phyloP scores from a whole-genome alignment of 2,113 vertebrate genomes.

The Oophaga pumilio region DNA sequence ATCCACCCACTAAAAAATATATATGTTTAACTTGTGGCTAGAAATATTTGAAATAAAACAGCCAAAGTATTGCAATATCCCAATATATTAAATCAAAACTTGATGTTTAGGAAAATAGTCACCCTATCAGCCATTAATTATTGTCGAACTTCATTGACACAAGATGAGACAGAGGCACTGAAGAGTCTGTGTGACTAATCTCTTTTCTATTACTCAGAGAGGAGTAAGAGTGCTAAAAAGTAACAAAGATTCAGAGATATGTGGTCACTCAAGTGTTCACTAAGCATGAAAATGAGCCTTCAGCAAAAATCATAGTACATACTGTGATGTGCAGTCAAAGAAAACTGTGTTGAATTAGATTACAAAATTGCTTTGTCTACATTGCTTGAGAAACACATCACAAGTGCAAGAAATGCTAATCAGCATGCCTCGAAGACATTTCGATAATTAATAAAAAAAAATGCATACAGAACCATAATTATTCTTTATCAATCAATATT shows the following conservation, averaged over 20 bases:
- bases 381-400: conserved; percentile 25
- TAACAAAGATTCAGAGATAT: conserved; percentile 35
- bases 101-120: not conserved
- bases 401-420: conserved; percentile 47
- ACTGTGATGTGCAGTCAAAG: conserved; percentile 45
- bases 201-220: conserved; percentile 32
- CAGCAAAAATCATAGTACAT: conserved; percentile 47
- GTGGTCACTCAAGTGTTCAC: conserved; percentile 48
- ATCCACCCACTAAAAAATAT: too few relatives aligned
- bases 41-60: not conserved
- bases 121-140: not conserved
- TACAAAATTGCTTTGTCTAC: conserved; percentile 47
- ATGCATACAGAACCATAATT: conserved; percentile 38
- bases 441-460: conserved; percentile 45
- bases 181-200: conserved; percentile 31
- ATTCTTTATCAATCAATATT: conserved; percentile 45
- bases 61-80: not conserved
- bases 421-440: conserved; percentile 19
- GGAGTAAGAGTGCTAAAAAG: conserved; percentile 15
- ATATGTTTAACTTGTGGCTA: too few relatives aligned
- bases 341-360: conserved; percentile 42
- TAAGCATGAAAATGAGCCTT: conserved; percentile 48
- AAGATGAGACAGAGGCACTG: not conserved
- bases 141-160: conserved; percentile 2
- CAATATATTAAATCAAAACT: not conserved